Conservation (phyloP, 2,113 vertebrate genomes). For the Calidris pugnax region DNA sequence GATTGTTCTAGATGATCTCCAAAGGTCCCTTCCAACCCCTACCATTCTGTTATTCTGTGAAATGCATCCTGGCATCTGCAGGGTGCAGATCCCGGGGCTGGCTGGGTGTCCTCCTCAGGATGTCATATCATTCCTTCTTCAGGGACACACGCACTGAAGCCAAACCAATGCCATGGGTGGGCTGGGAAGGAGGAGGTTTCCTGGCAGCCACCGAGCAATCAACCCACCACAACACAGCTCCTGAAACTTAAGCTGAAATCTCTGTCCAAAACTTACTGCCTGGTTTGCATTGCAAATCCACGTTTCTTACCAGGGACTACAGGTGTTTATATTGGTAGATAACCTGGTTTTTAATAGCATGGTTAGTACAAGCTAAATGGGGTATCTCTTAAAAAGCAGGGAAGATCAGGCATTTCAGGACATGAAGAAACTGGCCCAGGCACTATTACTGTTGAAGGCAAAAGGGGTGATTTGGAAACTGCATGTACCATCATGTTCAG, state of each 20-base stretch:
- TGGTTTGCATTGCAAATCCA: not conserved
- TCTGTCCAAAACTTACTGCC: not conserved
- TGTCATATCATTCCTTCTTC: not conserved
- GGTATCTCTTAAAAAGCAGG: not conserved
- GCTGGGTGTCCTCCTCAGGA: not conserved
- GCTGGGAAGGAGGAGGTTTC: not conserved
- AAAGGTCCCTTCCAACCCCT: not conserved
- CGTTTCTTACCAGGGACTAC: not conserved
- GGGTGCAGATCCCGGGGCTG: not conserved
- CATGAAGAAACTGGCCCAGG: not conserved
- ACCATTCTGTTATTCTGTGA: not conserved
- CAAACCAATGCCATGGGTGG: not conserved
- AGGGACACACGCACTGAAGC: not conserved
- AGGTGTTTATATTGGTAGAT: rapidly evolving
- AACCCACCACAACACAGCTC: not conserved
- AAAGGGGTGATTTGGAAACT: not conserved
- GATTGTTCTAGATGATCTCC: not conserved
- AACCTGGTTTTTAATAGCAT: not conserved
- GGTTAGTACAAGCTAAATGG: not conserved
- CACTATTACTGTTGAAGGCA: not conserved
- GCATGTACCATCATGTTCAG: rapidly evolving
- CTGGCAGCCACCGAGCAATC: not conserved
- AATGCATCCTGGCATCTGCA: not conserved
- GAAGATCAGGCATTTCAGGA: not conserved
- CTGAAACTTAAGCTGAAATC: not conserved